Conservation (phyloP, 35 echinoderm and acorn worm species). For the Lytechinus pictus region DNA sequence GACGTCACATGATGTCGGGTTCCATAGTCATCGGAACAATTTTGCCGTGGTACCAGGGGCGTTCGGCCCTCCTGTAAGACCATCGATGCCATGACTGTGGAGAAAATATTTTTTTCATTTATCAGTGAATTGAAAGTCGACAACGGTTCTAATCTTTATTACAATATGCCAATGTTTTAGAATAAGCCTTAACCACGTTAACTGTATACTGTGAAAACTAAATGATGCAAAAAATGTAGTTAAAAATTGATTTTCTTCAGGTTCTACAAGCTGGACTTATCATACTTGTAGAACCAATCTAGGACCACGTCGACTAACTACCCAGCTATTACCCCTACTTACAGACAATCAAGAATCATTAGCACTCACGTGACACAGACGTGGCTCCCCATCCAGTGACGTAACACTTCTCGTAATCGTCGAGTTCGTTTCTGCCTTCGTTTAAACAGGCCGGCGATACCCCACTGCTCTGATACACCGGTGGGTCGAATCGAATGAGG, state of each 20-base stretch:
- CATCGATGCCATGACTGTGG: background rate
- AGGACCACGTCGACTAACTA: too few species aligned
- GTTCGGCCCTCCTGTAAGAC: background rate
- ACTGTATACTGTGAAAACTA: too few species aligned
- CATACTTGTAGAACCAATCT: too few species aligned
- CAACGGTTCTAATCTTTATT: too few species aligned
- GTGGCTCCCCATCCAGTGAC: conserved; percentile 24
- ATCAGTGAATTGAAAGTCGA: too few species aligned
- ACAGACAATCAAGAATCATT: background rate
- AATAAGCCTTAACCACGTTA: too few species aligned
- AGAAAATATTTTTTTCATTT: background rate
- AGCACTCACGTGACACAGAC: background rate
- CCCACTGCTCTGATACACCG: background rate
- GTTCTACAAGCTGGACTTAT: too few species aligned
- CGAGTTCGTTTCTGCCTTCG: background rate
- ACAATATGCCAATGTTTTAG: too few species aligned
- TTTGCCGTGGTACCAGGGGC: background rate
- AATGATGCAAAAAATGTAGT: too few species aligned
- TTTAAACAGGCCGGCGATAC: conserved; percentile 40
- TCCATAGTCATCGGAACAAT: background rate
- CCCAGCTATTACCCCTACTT: background rate
- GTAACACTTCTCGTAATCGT: background rate
- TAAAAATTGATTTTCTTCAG: too few species aligned
- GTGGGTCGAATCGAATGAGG: conserved; percentile 15
- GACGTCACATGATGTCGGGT: background rate